Percentiles rank a stretch among this genome's conserved stretches.
These are phyloP conservation scores for Drosophila algonquin DNA, from an alignment of 2,888 invertebrate species.

Conservation along the genomic window DNA sequence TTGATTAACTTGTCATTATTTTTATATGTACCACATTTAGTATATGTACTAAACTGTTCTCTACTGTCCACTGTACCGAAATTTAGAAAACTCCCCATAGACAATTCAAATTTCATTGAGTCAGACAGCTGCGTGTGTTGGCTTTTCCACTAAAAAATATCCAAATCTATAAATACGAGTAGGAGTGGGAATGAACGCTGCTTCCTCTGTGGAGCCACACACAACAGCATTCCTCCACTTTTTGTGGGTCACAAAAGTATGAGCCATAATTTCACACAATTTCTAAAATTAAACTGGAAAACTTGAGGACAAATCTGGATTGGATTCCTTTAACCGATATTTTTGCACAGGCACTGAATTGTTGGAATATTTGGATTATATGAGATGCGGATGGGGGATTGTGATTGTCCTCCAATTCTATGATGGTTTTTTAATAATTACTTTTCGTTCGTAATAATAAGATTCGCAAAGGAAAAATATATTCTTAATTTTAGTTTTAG, in stretches of 20 bases:
- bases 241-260: slow-evolving; percentile 46
- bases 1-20: too few relatives aligned
- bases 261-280: slow-evolving; percentile 58
- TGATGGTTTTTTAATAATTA: slow-evolving; percentile 52
- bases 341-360: slow-evolving; percentile 39
- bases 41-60: neutral
- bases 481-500: slow-evolving; percentile 74
- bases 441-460: slow-evolving; percentile 80
- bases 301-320: slow-evolving; percentile 35
- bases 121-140: slow-evolving; percentile 13
- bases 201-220: slow-evolving; percentile 57
- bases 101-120: slow-evolving; percentile 28
- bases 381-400: neutral
- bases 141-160: slow-evolving; percentile 27
- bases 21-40: neutral
- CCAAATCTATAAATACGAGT: slow-evolving; percentile 63
- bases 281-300: slow-evolving; percentile 64
- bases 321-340: slow-evolving; percentile 61
- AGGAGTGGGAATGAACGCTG: slow-evolving; percentile 45
- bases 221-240: slow-evolving; percentile 35
- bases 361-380: slow-evolving; percentile 7
- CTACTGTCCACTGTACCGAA: slow-evolving; percentile 3
- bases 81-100: slow-evolving; percentile 1
- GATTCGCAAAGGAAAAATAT: slow-evolving; percentile 53
- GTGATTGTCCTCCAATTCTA: neutral